Evolutionary conservation across 2,113 vertebrate species (phyloP).

Genomic region (Sinocyclocheilus rhinocerous): DNA sequence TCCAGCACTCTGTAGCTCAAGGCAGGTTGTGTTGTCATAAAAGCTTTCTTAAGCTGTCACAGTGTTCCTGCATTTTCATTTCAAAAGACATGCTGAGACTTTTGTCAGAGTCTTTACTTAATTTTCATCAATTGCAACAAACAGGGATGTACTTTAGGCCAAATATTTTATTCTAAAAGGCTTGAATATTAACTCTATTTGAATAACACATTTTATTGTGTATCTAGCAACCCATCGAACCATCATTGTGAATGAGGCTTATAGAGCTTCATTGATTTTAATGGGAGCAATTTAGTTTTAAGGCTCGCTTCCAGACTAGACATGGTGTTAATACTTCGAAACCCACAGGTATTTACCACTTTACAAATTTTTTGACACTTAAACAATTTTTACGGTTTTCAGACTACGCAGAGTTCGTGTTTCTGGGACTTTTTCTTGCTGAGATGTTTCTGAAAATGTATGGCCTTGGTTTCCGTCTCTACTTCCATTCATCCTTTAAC

Average conservation of each 20-base stretch:
- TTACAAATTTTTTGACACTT: neutral
- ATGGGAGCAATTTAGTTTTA: neutral
- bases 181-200: neutral
- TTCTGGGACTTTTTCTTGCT: slow-evolving; percentile 93
- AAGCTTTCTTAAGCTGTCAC: neutral
- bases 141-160: neutral
- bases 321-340: neutral
- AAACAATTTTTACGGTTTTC: neutral
- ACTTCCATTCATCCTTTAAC: slow-evolving; percentile 99
- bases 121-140: neutral
- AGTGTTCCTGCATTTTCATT: neutral
- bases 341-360: neutral
- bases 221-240: neutral
- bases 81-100: neutral
- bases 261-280: neutral
- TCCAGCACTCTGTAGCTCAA: slow-evolving; percentile 8
- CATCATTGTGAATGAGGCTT: neutral
- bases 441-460: slow-evolving; percentile 99
- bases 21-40: neutral
- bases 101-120: neutral
- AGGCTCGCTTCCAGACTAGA: neutral
- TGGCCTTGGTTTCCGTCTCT: slow-evolving; percentile 94
- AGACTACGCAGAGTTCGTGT: slow-evolving; percentile 99
- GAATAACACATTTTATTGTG: no score
- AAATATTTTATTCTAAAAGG: no score